Evolutionary conservation across 2,113 vertebrate genomes (phyloP).

Genomic region (Bufo bufo): DNA sequence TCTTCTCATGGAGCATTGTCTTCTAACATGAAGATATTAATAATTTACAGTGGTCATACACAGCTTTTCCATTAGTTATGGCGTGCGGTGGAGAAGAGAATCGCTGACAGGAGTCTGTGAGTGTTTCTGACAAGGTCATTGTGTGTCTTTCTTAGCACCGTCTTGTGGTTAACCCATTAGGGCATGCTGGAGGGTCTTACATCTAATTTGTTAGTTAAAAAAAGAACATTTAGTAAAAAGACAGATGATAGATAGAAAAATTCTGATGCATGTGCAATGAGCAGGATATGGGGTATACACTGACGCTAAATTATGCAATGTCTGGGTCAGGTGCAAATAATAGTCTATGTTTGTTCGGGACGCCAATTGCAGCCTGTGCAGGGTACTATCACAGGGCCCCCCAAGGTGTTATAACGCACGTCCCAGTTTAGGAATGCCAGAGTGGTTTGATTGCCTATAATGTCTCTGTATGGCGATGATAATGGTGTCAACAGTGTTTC

Average conservation of each 20-base stretch:
- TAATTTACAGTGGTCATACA: conserved; percentile 73
- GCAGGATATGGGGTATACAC: too few species aligned
- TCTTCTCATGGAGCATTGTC: conserved; percentile 69
- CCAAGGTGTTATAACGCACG: too few species aligned
- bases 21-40: conserved; percentile 75
- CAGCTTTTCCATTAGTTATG: conserved; percentile 70
- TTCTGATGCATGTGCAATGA: too few species aligned
- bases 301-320: too few species aligned
- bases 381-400: too few species aligned
- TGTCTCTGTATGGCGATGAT: too few species aligned
- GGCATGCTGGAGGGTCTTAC: neutral
- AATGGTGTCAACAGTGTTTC: too few species aligned
- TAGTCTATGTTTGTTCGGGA: too few species aligned
- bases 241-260: neutral
- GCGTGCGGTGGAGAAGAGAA: conserved; percentile 60
- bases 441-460: too few species aligned
- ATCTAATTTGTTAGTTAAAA: neutral
- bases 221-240: neutral
- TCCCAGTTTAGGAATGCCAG: too few species aligned
- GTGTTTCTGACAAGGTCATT: conserved; percentile 65
- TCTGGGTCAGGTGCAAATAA: too few species aligned
- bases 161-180: conserved; percentile 64
- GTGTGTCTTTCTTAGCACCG: conserved; percentile 57
- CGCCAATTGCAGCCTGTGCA: too few species aligned
- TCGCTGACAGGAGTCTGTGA: conserved; percentile 61